Evolutionary conservation across 2,113 vertebrate species (phyloP).

Genomic region (Gymnorhina tibicen): DNA sequence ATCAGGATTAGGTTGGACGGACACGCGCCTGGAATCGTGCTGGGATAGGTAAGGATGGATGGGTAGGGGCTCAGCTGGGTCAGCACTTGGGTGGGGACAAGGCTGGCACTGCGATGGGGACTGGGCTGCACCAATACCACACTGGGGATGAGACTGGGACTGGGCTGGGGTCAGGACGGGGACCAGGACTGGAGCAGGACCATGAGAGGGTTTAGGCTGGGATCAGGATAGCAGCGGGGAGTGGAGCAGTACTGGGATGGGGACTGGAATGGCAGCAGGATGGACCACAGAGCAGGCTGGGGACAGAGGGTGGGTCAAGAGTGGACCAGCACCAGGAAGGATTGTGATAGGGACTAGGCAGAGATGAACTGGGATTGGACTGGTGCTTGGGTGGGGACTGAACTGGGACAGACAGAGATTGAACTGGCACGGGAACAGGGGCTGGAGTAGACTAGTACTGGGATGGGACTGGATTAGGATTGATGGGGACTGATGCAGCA

Average conservation of each 20-base stretch:
- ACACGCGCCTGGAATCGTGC: accelerated
- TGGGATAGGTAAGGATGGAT: not conserved
- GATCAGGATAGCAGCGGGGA: not conserved
- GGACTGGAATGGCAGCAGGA: not conserved
- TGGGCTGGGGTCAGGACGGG: not conserved
- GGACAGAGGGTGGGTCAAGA: not conserved
- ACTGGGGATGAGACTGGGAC: not conserved
- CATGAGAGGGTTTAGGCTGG: not conserved
- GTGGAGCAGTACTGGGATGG: not conserved
- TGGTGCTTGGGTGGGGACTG: not conserved
- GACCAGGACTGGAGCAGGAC: not conserved
- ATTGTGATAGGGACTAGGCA: not conserved
- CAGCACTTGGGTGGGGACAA: not conserved
- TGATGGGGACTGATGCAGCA: not conserved
- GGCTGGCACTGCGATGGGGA: not conserved
- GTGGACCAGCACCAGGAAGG: not conserved
- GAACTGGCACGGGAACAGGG: accelerated
- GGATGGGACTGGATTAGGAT: not conserved
- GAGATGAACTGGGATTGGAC: not conserved
- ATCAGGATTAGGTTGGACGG: accelerated
- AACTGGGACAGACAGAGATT: not conserved
- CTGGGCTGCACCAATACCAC: not conserved
- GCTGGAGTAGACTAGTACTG: not conserved
- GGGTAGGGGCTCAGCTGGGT: not conserved
- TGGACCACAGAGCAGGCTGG: not conserved